Conservation (phyloP, 2,888 invertebrate species). For the Rhagium mordax region DNA sequence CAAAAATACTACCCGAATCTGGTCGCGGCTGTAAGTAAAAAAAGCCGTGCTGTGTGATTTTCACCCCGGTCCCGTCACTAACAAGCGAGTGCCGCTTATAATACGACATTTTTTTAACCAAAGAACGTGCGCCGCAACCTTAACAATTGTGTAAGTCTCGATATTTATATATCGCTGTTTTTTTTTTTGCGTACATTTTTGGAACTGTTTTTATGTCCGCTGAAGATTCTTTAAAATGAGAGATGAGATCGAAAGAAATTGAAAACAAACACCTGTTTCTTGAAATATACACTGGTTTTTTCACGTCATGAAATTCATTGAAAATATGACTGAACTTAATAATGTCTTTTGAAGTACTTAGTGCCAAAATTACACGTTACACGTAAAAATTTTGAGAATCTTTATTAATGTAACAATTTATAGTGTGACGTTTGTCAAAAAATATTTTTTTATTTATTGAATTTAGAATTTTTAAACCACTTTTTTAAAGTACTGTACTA, state of each 20-base stretch:
- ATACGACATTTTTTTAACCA: slow-evolving; percentile 48
- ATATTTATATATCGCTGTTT: slow-evolving; percentile 27
- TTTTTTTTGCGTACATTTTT: slow-evolving; percentile 24
- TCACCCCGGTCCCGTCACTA: slow-evolving; percentile 55
- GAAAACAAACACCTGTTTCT: slow-evolving; percentile 21
- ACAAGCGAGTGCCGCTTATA: slow-evolving; percentile 58
- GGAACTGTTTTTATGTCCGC: neutral
- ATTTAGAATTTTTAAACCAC: no score
- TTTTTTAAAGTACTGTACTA: no score
- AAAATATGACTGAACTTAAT: no score
- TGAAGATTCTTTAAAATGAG: slow-evolving; percentile 27
- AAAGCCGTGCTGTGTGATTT: slow-evolving; percentile 34
- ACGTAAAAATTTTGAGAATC: no score
- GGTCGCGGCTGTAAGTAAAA: slow-evolving; percentile 68
- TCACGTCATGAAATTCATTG: no score
- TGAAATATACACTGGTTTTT: no score
- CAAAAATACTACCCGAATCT: slow-evolving; percentile 66
- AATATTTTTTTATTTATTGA: no score
- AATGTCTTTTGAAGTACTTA: no score
- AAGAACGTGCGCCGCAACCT: slow-evolving; percentile 46
- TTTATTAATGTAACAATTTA: no score
- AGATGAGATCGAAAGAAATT: neutral
- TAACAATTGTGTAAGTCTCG: slow-evolving; percentile 58
- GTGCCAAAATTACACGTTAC: no score
- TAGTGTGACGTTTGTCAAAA: no score